A percentile compares a stretch with the other conserved stretches of the same genome.
These are phyloP conservation scores for Seriola aureovittata DNA, from an alignment of 2,113 vertebrate genomes.

Conservation along the genomic window DNA sequence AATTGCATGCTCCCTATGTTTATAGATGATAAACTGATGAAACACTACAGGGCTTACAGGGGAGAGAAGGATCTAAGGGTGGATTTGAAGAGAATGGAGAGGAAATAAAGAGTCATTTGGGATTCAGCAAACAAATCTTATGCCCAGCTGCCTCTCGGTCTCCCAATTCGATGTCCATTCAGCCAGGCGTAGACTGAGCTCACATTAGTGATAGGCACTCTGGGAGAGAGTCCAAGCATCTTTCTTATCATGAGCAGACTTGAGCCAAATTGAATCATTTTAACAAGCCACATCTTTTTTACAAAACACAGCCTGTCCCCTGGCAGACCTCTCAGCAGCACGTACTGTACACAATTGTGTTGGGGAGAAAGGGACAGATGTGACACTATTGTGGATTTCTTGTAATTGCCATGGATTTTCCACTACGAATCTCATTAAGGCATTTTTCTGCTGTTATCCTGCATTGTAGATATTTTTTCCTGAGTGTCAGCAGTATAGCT, in stretches of 20 bases:
- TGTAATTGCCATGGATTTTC: slow-evolving; percentile 41
- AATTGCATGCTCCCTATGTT: neutral
- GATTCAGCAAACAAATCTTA: neutral
- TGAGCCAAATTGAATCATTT: slow-evolving; percentile 63
- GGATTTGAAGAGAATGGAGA: neutral
- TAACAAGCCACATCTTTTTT: slow-evolving; percentile 41
- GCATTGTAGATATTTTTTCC: slow-evolving; percentile 29
- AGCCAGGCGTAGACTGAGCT: slow-evolving; percentile 13
- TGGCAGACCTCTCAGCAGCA: slow-evolving; percentile 30
- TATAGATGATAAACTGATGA: neutral
- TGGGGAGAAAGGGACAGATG: slow-evolving; percentile 54
- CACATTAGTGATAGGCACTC: slow-evolving; percentile 46
- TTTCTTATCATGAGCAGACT: slow-evolving; percentile 58
- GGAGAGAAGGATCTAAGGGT: neutral
- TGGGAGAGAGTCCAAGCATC: slow-evolving; percentile 66
- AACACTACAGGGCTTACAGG: neutral
- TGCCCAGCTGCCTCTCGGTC: slow-evolving; percentile 16
- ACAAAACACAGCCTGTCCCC: slow-evolving; percentile 20
- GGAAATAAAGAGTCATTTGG: slow-evolving; percentile 10
- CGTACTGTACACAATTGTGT: slow-evolving; percentile 37
- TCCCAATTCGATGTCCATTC: slow-evolving; percentile 6
- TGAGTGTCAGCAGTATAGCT: slow-evolving; percentile 44
- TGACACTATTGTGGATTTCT: slow-evolving; percentile 35
- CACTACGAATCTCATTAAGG: slow-evolving; percentile 33
- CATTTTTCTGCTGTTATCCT: slow-evolving; percentile 23